Evolutionary conservation across 2,888 invertebrate genomes (phyloP), one percentile per base, ranked within the genome.

Genomic region (Mesopsocus fuscifrons): DNA sequence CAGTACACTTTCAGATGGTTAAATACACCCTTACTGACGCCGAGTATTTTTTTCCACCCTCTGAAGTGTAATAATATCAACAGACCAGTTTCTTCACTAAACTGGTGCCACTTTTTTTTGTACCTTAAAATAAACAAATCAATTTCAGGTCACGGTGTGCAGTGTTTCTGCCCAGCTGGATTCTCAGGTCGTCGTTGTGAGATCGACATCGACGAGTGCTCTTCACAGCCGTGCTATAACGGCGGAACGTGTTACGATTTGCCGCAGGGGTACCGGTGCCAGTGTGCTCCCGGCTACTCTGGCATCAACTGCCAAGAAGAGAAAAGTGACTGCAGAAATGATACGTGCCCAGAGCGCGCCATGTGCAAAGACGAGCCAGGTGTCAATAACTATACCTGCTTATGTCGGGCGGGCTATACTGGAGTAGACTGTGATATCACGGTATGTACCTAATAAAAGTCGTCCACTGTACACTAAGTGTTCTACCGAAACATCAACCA

Each of bases 321-420:
- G 60, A 72, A 78, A 52, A 79, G 83, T 13, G 89, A 94, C 53
- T 94, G 91, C 56, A 68, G 68, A 51, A 82, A 80, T 55, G 82
- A 85, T 48, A 87, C 94, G 0, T 97, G 97, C 53, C 88, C 89
- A 1, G 92, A 91, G 56, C 69, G 91, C 54, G 94, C 94, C 3
- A 91, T 92, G 85, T 97, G 97, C 61, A 92, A 94, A 63, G 89
- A 95, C 59, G 85, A 81, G 61, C 91, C 82, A 16, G 88, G 83
- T 46, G 75, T 72, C 52, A 84, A 82, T 53, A 91, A 91, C 55
- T 81, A 76, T 54, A 88, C 89, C 1, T 97, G 97, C 57, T 67
- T 95, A 8, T 97, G 97, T 57, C 69, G 91, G 56, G 79, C 87
- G 48, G 95, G 95, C 42, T 97, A 92, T 57, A 89, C 92, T 15